Evolutionary conservation across 2,797 vertebrate species (phyloP).

Genomic region (Chelon auratus): DNA sequence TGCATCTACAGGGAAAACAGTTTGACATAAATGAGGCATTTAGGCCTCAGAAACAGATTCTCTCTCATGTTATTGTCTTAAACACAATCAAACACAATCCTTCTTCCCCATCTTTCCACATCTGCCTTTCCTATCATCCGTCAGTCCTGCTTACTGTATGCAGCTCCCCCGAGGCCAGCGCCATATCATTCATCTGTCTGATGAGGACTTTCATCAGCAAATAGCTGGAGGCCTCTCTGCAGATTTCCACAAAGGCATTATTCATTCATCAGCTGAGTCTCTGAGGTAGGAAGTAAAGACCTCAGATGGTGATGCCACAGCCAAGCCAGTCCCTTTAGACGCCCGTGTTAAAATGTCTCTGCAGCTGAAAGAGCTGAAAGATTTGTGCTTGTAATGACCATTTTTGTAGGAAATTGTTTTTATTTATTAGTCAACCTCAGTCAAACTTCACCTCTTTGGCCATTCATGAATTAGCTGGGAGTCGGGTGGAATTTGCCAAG

Average conservation of each 20-base stretch:
- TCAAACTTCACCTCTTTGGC: too few relatives aligned
- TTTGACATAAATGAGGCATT: too few relatives aligned
- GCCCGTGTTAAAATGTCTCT: too few relatives aligned
- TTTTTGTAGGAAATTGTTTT: too few relatives aligned
- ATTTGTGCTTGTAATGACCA: too few relatives aligned
- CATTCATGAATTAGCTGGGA: too few relatives aligned
- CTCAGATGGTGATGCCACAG: background rate
- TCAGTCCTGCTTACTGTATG: constrained; percentile 35
- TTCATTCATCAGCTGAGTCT: constrained; percentile 40
- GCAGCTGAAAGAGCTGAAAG: too few relatives aligned
- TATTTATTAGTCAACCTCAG: too few relatives aligned
- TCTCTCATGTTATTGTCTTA: too few relatives aligned
- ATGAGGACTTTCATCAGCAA: constrained; percentile 44
- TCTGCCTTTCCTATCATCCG: constrained; percentile 10
- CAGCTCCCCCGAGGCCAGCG: constrained; percentile 11
- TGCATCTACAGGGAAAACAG: too few relatives aligned
- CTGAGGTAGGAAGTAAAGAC: background rate
- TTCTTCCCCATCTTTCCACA: background rate
- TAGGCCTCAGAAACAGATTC: too few relatives aligned
- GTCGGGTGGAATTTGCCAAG: too few relatives aligned
- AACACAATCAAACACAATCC: background rate
- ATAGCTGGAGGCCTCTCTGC: constrained; percentile 24
- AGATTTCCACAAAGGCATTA: constrained; percentile 30
- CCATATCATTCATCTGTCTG: constrained; percentile 26
- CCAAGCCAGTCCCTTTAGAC: background rate